These are phyloP conservation scores for Hyaena hyaena DNA, from an alignment of 2,113 vertebrate species.

Conservation along the genomic window DNA sequence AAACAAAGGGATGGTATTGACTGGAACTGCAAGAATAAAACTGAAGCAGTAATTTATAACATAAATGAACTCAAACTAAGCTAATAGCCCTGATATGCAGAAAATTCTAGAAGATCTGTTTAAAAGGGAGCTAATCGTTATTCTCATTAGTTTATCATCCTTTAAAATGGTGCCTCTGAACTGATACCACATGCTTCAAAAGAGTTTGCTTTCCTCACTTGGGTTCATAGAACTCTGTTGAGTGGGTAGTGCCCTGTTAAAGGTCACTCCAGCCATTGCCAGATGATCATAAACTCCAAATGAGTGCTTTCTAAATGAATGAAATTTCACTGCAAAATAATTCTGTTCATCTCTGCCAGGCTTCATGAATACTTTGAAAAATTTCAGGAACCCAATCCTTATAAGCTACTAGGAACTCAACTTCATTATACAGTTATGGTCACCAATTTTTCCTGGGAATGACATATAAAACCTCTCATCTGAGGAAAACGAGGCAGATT, in stretches of 20 bases:
- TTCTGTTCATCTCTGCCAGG: conserved; percentile 18
- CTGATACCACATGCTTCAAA: neutral
- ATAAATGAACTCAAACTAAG: neutral
- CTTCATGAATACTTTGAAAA: neutral
- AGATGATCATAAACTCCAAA: neutral
- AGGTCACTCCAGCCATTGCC: neutral
- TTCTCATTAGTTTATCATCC: neutral
- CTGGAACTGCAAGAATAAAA: neutral
- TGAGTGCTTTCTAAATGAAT: neutral
- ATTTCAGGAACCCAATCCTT: conserved; percentile 4
- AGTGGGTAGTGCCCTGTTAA: neutral
- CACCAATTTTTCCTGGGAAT: conserved; percentile 50
- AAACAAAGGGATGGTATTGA: neutral
- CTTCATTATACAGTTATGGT: conserved; percentile 56
- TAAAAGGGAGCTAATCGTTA: neutral
- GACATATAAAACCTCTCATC: conserved; percentile 74
- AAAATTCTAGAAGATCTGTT: neutral
- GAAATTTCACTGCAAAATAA: neutral
- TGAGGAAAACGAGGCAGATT: conserved; percentile 72
- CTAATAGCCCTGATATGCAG: neutral
- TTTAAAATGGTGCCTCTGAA: neutral
- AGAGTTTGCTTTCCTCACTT: neutral
- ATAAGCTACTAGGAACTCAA: conserved; percentile 19
- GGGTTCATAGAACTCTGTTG: neutral
- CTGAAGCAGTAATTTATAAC: neutral